Evolutionary conservation across 2,888 invertebrate species (phyloP).

Genomic region (Pimpla rufipes): DNA sequence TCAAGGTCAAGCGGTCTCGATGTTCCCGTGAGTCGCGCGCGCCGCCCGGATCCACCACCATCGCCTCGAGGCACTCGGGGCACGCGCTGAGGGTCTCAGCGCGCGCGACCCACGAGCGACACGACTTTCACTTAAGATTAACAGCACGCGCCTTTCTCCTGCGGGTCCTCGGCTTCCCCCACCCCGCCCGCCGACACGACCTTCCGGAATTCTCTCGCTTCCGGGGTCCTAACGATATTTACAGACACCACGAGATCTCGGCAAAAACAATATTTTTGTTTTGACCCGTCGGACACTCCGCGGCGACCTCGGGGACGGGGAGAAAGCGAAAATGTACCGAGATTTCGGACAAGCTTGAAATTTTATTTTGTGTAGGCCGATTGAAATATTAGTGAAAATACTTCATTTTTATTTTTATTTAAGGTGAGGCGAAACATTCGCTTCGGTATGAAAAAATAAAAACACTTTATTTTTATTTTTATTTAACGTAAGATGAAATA

Average conservation of each 20-base stretch:
- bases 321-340: background rate
- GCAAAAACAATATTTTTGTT: background rate
- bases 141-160: conserved; percentile 68
- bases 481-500: too few relatives aligned
- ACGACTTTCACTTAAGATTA: conserved; percentile 70
- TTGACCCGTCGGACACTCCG: background rate
- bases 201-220: background rate
- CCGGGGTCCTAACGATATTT: conserved; percentile 12
- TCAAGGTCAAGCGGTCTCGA: conserved; percentile 58
- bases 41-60: conserved; percentile 19
- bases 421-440: too few relatives aligned
- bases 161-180: conserved; percentile 14
- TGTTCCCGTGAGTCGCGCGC: conserved; percentile 60
- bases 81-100: conserved; percentile 65
- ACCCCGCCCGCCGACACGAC: background rate
- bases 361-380: too few relatives aligned
- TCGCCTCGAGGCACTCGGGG: conserved; percentile 57
- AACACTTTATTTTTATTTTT: background rate
- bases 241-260: background rate
- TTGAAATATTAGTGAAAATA: too few relatives aligned
- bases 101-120: conserved; percentile 60
- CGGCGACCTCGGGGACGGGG: too few relatives aligned
- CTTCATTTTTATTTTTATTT: too few relatives aligned
- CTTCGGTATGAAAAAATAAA: too few relatives aligned
- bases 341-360: background rate